Conservation (phyloP, 2,797 vertebrate species). For the Lepus oiostolus region DNA sequence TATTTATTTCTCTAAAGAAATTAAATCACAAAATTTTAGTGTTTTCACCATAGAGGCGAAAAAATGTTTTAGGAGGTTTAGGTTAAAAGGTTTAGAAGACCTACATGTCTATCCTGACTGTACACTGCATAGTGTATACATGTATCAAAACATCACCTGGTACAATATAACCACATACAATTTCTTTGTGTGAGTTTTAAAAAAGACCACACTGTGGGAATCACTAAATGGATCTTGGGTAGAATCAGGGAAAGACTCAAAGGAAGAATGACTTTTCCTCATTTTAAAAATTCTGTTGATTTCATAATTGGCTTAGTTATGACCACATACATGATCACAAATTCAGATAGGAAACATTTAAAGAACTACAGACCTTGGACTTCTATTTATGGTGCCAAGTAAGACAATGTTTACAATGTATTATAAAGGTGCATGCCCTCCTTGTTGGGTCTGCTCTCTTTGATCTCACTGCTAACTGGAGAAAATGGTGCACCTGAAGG, state of each 20-base stretch:
- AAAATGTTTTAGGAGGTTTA: too few relatives aligned
- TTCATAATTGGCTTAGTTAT: background rate
- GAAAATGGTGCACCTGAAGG: background rate
- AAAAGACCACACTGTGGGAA: background rate
- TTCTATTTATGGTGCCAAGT: background rate
- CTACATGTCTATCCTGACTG: too few relatives aligned
- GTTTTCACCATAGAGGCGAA: too few relatives aligned
- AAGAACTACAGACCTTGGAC: background rate
- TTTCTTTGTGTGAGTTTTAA: too few relatives aligned
- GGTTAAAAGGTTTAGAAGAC: too few relatives aligned
- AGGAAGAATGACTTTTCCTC: background rate
- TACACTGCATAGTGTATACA: too few relatives aligned
- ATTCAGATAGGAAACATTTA: background rate
- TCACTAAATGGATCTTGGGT: background rate
- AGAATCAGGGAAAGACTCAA: background rate
- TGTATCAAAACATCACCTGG: too few relatives aligned
- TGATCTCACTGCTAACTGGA: background rate
- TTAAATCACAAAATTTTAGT: too few relatives aligned
- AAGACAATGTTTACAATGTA: background rate
- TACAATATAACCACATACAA: too few relatives aligned
- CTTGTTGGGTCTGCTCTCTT: background rate
- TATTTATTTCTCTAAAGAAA: too few relatives aligned
- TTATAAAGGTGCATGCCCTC: fast-evolving
- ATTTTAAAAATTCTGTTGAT: background rate
- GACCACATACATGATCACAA: background rate